Conservation (phyloP, 2,888 invertebrate genomes). For the Tipula vernalis region DNA sequence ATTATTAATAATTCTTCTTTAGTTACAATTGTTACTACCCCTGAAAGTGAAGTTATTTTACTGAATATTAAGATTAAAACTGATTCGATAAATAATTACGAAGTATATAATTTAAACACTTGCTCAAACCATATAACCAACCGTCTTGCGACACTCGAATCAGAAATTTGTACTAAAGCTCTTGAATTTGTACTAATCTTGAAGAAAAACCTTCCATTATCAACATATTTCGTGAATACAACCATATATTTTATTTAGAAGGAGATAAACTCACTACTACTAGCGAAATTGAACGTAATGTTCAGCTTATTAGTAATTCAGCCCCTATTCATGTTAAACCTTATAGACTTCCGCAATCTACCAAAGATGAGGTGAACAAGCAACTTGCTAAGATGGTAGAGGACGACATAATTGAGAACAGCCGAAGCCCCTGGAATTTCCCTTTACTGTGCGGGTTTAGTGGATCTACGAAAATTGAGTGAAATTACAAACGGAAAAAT, state of each 20-base stretch:
- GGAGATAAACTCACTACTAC: too few species aligned
- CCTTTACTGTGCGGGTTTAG: background rate
- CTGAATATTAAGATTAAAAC: background rate
- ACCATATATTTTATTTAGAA: background rate
- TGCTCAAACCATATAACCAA: background rate
- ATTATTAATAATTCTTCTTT: background rate
- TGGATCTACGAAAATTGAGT: too few species aligned
- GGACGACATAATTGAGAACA: background rate
- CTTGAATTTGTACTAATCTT: background rate
- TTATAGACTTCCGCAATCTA: background rate
- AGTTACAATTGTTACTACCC: background rate
- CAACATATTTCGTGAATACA: background rate
- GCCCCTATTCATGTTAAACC: background rate
- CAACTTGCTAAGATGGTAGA: background rate
- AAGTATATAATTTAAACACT: background rate
- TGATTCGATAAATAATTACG: background rate
- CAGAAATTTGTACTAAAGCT: background rate
- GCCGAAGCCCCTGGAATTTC: background rate
- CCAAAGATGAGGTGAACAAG: background rate
- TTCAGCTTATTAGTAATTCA: background rate
- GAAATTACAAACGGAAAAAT: constrained; percentile 18
- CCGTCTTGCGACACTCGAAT: too few species aligned
- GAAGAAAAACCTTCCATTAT: background rate
- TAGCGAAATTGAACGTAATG: background rate
- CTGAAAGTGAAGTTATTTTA: background rate